phyloP scores from a whole-genome alignment of 2,888 invertebrate species.

The Gortyna flavago region DNA sequence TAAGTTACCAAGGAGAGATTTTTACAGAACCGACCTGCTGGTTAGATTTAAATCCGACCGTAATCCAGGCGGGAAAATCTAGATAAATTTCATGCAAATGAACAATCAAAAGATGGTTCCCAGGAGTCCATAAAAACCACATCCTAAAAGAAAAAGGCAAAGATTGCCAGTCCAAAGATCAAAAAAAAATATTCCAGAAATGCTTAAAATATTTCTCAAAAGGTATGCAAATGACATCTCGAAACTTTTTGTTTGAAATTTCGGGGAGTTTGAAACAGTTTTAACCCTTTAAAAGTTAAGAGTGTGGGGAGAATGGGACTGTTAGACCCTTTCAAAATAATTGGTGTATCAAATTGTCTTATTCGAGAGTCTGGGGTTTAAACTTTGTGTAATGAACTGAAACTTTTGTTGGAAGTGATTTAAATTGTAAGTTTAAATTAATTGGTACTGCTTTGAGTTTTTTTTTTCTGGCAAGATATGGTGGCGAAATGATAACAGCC shows the following conservation, averaged over 20 bases:
- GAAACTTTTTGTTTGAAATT: constrained; percentile 58
- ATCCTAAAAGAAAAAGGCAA: constrained; percentile 6
- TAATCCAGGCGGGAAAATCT: not conserved
- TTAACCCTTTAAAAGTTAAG: constrained; percentile 59
- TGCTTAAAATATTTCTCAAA: constrained; percentile 41
- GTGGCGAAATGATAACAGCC: not conserved
- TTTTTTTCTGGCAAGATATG: not conserved
- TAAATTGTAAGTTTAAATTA: constrained; percentile 24
- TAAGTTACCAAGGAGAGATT: not conserved
- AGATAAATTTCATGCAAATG: not conserved
- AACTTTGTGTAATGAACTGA: constrained; percentile 46
- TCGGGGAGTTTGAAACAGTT: constrained; percentile 57
- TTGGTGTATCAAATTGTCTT: constrained; percentile 61
- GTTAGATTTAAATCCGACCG: not conserved
- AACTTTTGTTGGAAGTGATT: constrained; percentile 43
- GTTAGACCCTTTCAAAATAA: constrained; percentile 60
- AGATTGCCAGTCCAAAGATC: constrained; percentile 19
- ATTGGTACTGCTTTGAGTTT: not conserved
- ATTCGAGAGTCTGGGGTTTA: constrained; percentile 36
- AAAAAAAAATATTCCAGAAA: constrained; percentile 41
- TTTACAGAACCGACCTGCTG: not conserved
- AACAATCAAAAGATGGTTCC: not conserved
- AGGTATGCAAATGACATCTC: constrained; percentile 56
- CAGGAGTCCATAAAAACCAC: constrained; percentile 4
- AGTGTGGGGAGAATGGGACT: constrained; percentile 54